These are phyloP conservation scores for Glyptemys insculpta DNA, from an alignment of 2,797 vertebrate species.

Conservation along the genomic window DNA sequence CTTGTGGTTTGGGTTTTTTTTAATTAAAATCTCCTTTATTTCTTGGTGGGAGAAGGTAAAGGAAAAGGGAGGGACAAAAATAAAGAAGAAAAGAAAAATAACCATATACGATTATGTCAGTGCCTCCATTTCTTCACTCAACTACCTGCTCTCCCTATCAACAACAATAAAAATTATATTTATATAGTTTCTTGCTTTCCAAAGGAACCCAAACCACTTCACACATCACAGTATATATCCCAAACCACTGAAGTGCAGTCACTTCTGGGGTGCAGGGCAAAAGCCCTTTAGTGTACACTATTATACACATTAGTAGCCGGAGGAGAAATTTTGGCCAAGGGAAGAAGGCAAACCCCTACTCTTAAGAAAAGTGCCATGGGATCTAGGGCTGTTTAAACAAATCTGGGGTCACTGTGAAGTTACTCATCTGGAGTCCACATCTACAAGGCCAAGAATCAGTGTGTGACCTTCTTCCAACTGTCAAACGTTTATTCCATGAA, in stretches of 20 bases:
- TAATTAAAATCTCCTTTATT: neutral
- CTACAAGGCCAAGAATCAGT: neutral
- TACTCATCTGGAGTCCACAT: neutral
- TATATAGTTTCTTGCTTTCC: neutral
- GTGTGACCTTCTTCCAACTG: neutral
- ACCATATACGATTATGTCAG: too few species aligned
- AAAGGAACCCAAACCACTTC: neutral
- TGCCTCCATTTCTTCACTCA: neutral
- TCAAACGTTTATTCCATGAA: neutral
- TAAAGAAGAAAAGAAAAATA: neutral
- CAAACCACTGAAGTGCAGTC: neutral
- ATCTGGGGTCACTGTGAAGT: neutral
- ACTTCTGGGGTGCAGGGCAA: neutral
- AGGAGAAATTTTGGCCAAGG: neutral
- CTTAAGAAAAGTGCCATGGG: neutral
- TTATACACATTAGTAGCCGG: neutral
- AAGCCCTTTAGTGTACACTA: neutral
- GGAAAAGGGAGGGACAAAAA: constrained; percentile 12
- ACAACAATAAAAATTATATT: constrained; percentile 27
- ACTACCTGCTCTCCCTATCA: neutral
- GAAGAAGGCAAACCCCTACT: neutral
- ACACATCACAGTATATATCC: neutral
- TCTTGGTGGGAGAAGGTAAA: neutral
- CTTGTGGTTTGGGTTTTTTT: neutral
- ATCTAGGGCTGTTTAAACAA: neutral